Evolutionary conservation across 2,113 vertebrate genomes (phyloP).

Genomic region (Trogon melanurus): DNA sequence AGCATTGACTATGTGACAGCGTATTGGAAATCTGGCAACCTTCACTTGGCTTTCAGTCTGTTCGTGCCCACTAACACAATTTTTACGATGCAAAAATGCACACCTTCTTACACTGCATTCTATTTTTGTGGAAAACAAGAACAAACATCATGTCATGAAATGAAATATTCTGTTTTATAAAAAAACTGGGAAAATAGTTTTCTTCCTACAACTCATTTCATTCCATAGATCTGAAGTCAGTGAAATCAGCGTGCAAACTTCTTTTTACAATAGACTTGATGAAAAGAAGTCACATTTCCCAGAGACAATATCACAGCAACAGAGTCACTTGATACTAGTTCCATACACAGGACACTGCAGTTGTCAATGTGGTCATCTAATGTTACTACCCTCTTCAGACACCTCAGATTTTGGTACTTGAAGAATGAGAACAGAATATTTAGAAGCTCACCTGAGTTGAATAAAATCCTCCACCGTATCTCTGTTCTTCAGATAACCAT

Average conservation of each 20-base stretch:
- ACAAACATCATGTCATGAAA: neutral
- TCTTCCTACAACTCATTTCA: neutral
- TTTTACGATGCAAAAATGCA: neutral
- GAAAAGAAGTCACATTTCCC: neutral
- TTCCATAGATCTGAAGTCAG: neutral
- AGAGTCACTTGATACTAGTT: neutral
- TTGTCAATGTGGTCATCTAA: neutral
- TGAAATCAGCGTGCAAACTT: neutral
- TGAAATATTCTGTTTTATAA: neutral
- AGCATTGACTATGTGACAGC: neutral
- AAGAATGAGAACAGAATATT: neutral
- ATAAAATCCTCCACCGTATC: constrained; percentile 86
- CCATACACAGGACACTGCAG: too few species aligned
- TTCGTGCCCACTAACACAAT: neutral
- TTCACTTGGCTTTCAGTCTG: neutral
- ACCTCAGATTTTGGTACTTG: neutral
- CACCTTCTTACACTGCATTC: neutral
- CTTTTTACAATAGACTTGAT: neutral
- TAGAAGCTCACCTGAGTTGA: constrained; percentile 84
- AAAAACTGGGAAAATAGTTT: neutral
- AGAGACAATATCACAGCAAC: neutral
- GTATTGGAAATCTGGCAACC: neutral
- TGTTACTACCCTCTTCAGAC: neutral
- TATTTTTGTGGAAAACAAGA: neutral
- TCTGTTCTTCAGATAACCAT: constrained; percentile 92